Evolutionary conservation across 1,140 invertebrate genomes (phyloP).

Genomic region (Rhizoglyphus robini): DNA sequence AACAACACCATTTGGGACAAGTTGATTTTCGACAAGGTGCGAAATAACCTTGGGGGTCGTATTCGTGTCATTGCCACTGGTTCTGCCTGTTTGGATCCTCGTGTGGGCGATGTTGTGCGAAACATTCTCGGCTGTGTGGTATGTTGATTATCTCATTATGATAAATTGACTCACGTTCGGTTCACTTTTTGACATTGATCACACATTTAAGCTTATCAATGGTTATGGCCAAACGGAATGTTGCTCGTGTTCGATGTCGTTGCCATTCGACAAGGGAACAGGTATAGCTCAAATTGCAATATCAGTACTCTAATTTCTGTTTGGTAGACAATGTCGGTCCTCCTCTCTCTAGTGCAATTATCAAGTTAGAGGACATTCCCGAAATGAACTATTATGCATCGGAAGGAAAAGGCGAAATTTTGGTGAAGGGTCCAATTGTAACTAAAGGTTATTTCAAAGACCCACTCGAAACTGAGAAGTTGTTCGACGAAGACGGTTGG

Average conservation of each 20-base stretch:
- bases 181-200: constrained; percentile 29
- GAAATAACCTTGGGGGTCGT: constrained; percentile 72
- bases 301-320: not conserved
- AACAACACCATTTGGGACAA: constrained; percentile 71
- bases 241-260: constrained; percentile 74
- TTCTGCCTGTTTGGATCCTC: constrained; percentile 79
- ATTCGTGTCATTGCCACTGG: constrained; percentile 84
- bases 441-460: constrained; percentile 72
- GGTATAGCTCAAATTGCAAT: constrained; percentile 41
- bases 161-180: constrained; percentile 33
- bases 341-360: constrained; percentile 75
- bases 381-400: constrained; percentile 93
- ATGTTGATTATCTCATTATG: constrained; percentile 31
- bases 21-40: constrained; percentile 80
- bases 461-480: constrained; percentile 67
- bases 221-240: constrained; percentile 97
- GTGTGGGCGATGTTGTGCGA: constrained; percentile 81
- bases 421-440: constrained; percentile 35
- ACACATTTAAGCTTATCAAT: constrained; percentile 51
- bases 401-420: constrained; percentile 57
- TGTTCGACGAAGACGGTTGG: constrained; percentile 76
- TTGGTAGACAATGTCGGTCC: constrained; percentile 62
- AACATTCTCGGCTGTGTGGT: constrained; percentile 84
- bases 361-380: constrained; percentile 88
- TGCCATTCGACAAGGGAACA: constrained; percentile 74